Percentiles rank a stretch among this genome's conserved stretches.
phyloP scores from a whole-genome alignment of 1,140 invertebrate genomes.

The Danaus plexippus region DNA sequence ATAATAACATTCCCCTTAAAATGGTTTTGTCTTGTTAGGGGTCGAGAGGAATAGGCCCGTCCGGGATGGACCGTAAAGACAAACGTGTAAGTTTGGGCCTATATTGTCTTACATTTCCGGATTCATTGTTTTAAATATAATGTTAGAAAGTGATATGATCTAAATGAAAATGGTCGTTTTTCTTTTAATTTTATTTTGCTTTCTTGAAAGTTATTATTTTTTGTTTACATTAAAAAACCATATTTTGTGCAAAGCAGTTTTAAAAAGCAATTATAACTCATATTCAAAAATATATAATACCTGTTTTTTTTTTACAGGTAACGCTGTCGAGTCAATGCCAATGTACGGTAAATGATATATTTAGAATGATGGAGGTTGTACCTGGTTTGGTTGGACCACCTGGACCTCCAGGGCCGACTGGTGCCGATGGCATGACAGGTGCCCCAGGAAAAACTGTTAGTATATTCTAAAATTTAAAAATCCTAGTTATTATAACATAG shows the following conservation, averaged over 20 bases:
- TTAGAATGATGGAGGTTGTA: slow-evolving; percentile 64
- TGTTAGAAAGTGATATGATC: no score
- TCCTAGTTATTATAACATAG: neutral
- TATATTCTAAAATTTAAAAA: slow-evolving; percentile 1
- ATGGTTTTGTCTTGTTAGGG: slow-evolving; percentile 13
- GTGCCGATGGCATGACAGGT: slow-evolving; percentile 71
- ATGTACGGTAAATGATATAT: slow-evolving; percentile 52
- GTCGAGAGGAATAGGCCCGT: slow-evolving; percentile 5
- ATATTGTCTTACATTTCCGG: neutral
- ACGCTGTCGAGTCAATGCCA: slow-evolving; percentile 40
- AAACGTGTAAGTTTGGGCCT: slow-evolving; percentile 7
- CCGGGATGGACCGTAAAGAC: slow-evolving; percentile 12
- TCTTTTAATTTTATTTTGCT: no score
- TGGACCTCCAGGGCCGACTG: slow-evolving; percentile 75
- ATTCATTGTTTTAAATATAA: slow-evolving; percentile 7
- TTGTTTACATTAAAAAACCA: no score
- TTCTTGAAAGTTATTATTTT: no score
- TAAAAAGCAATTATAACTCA: no score
- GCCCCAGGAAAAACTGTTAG: slow-evolving; percentile 59
- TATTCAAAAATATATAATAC: neutral
- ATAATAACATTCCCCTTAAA: slow-evolving; percentile 11
- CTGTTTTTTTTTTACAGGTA: slow-evolving; percentile 24
- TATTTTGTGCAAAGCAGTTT: no score
- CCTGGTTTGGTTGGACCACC: slow-evolving; percentile 78
- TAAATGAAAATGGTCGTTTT: no score